Conservation (phyloP, 1,140 invertebrate species). For the Amphibalanus amphitrite region DNA sequence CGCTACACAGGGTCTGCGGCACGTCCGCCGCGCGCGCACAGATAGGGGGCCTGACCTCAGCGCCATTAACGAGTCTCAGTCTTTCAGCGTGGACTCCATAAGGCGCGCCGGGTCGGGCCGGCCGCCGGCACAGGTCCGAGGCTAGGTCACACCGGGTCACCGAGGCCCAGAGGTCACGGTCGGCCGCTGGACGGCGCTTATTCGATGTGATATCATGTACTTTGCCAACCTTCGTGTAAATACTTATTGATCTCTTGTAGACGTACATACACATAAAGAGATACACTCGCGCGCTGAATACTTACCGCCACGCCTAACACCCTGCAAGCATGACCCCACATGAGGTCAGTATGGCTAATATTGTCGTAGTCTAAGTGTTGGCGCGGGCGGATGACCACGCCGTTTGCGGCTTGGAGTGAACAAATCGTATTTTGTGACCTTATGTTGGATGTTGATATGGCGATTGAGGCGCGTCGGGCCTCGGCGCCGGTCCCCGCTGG, state of each 20-base stretch:
- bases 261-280: no score
- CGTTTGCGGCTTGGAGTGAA: neutral
- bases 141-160: neutral
- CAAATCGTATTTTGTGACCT: neutral
- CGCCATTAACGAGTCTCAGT: neutral
- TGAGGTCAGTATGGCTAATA: neutral
- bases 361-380: neutral
- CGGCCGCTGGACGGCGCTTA: neutral
- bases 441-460: neutral
- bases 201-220: slow-evolving; percentile 1
- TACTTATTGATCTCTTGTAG: neutral
- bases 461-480: neutral
- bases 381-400: no score
- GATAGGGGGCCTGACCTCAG: neutral
- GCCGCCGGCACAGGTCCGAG: neutral
- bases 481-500: no score
- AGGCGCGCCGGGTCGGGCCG: neutral
- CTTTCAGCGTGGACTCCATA: neutral
- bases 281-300: no score
- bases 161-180: no score
- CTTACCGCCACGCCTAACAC: neutral
- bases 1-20: neutral
- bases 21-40: no score
- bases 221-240: neutral
- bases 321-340: neutral